A percentile compares a stretch with the other conserved stretches of the same genome.
Conservation (phyloP, 2,797 vertebrate genomes). For the Threskiornis aethiopicus region DNA sequence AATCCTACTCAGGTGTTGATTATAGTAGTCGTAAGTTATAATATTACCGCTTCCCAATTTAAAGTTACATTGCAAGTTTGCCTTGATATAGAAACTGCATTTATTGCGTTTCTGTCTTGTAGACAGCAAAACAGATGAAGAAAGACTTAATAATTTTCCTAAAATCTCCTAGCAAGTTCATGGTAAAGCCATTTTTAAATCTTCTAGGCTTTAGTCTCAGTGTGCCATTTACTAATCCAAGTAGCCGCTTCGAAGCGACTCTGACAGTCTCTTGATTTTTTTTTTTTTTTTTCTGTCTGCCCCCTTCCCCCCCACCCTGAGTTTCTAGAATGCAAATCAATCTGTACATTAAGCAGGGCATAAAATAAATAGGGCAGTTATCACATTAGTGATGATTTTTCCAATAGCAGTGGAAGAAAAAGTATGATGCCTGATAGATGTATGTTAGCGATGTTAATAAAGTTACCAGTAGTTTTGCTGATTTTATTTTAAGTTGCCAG, state of each 20-base stretch:
- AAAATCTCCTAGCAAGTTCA: neutral
- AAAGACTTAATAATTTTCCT: neutral
- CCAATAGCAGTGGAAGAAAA: neutral
- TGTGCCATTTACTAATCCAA: neutral
- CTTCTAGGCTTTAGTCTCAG: neutral
- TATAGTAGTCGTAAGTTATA: neutral
- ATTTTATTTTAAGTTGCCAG: neutral
- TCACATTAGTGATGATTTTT: neutral
- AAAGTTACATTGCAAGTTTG: neutral
- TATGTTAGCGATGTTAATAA: neutral
- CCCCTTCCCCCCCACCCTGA: rapidly evolving
- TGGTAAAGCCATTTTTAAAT: neutral
- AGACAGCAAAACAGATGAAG: neutral
- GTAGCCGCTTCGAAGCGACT: neutral
- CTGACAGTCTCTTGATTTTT: neutral
- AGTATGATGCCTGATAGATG: neutral
- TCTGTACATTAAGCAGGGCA: neutral
- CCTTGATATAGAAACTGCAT: neutral
- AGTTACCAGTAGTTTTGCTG: neutral
- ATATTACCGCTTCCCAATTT: neutral
- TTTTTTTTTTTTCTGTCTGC: too few species aligned
- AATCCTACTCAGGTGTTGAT: neutral
- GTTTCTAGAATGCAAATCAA: neutral
- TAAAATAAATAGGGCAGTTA: neutral
- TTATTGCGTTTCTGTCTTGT: neutral